A percentile compares a stretch with the other conserved stretches of the same genome.
These are phyloP conservation scores for Cryptus viduatorius DNA, from an alignment of 2,888 invertebrate species.

Conservation along the genomic window DNA sequence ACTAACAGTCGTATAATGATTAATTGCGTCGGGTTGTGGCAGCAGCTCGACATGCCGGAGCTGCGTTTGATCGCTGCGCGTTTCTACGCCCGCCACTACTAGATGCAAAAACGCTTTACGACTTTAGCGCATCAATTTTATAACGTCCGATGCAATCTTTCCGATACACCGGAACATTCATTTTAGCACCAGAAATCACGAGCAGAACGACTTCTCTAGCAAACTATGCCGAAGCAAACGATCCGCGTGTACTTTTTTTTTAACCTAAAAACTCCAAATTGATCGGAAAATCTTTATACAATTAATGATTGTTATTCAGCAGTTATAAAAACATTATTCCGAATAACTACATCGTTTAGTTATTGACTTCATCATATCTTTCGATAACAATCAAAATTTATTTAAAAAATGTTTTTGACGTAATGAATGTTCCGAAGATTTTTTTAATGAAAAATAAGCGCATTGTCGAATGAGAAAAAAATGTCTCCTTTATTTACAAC, in stretches of 20 bases:
- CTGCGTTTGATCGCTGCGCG: slow-evolving; percentile 8
- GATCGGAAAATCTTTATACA: too few species aligned
- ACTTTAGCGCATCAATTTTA: slow-evolving; percentile 10
- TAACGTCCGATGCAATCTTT: background rate
- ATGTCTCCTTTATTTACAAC: too few species aligned
- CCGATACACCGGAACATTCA: background rate
- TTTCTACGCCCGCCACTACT: background rate
- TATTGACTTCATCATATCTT: too few species aligned
- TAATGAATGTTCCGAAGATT: too few species aligned
- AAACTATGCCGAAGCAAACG: background rate
- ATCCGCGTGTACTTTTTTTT: background rate
- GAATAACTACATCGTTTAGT: too few species aligned
- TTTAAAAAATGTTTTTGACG: too few species aligned
- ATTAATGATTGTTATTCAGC: too few species aligned
- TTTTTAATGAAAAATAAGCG: too few species aligned
- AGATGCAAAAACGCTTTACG: slow-evolving; percentile 27
- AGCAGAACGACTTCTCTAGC: background rate
- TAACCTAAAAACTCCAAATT: too few species aligned
- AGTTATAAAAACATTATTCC: too few species aligned
- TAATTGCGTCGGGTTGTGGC: slow-evolving; percentile 28
- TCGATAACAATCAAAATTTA: too few species aligned
- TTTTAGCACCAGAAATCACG: background rate
- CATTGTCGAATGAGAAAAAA: too few species aligned
- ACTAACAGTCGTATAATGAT: slow-evolving; percentile 55
- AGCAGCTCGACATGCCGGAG: slow-evolving; percentile 11